Evolutionary conservation across 2,113 vertebrate genomes (phyloP), one percentile per base, ranked within the genome.

Genomic region (Galbula dea): DNA sequence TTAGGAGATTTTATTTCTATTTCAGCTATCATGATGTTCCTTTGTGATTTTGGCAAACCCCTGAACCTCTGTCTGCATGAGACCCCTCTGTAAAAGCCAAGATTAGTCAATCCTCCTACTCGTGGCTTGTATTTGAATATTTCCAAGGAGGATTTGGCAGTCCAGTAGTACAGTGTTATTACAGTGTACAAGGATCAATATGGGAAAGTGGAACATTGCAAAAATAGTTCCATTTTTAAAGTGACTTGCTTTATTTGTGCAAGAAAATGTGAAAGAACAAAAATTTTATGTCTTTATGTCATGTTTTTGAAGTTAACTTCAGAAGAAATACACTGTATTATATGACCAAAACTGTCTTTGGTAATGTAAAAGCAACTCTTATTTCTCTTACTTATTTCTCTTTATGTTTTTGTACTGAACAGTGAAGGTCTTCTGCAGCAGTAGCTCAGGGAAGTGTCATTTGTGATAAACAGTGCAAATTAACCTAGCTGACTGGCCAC

Each of bases 381-480:
- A 32, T 37, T 80, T 89, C 43, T 82, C 32, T 74, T 32, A 43
- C 41, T 15, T 43, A 43, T 43, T 43, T 43, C 41, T 43, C 11
- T 43, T 37, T 3, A 1, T 78, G 26, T 82, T 26, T 83, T 89
- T 66, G 29, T 65, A 55, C 11, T 12, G 67, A 94, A 77, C 59
- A 55, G 43, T 88, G 72, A 52, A 71, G 21, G 41, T 83, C 27
- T 78, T 91, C 48, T 93, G 32, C 61, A 46, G 15, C 91, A 86
- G 77, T 72, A 67, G 63, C 86, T 91, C 67, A 78, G 39, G 69
- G 62, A 58, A 85, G 90, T 94, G 83, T 89, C 72, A n/a, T 94
- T 95, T 96, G 71, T 90, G 91, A 94, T 97, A 95, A 81, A 95
- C 34, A 73, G 87, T 94, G 93, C 91, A 95, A 90, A 96, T 97